Evolutionary conservation across 2,888 invertebrate genomes (phyloP), one percentile per base, ranked within the genome.

Genomic region (Trichogramma dendrolimi): DNA sequence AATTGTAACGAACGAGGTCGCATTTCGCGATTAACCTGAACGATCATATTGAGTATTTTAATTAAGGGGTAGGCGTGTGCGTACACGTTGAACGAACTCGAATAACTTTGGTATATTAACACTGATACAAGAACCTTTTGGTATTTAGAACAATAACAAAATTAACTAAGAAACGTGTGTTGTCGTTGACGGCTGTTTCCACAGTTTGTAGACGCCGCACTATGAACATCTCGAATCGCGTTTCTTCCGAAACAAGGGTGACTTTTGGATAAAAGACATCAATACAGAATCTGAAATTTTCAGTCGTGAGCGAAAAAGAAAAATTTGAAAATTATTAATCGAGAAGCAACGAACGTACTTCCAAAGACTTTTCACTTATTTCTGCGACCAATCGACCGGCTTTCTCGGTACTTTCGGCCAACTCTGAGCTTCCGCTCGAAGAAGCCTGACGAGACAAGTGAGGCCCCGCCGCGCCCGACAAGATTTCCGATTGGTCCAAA

Each of bases 1-100:
- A 64, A 64, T 75, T 74, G 72, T 75, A 76, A 78, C 73, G 72
- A 76, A 77, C 73, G 72, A 69, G 71, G 70, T 69, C 68, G 71
- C 72, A 71, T 10, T n/a, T 74, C 7, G 11, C n/a, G n/a, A 11
- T 49, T 49, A 49, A 10, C 6, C 27, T 27, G 27, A 27, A 27
- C 27, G 27, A 27, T 27, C 27, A 27, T 27, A 27, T 27, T 27
- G 27, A 27, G 27, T 27, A 27, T 27, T 27, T 27, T 27, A 27
- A 27, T 27, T 27, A 27, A 27, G 27, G 27, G 27, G 2, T 27
- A 27, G 27, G 27, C 27, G 27, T 27, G 27, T 27, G 27, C 27
- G 27, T 27, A 27, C 27, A 27, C 27, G 27, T 27, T 27, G 27
- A 27, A 27, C 27, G 27, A 27, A 27, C 27, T 27, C 27, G 27